phyloP scores from a whole-genome alignment of 2,888 invertebrate genomes.

The Anticlea derivata region DNA sequence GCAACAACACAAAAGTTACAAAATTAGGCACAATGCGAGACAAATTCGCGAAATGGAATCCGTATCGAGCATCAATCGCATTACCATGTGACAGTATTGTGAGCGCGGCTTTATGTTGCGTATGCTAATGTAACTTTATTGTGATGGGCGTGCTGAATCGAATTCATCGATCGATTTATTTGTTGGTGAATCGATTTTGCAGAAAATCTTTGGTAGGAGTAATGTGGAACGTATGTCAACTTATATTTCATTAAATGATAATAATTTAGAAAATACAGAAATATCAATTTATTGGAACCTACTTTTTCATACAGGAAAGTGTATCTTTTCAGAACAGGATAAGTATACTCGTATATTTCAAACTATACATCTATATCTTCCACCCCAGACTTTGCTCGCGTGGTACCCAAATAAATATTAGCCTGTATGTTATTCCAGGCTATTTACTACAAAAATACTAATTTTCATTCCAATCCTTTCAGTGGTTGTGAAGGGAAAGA shows the following conservation, averaged over 20 bases:
- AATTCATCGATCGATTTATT: constrained; percentile 46
- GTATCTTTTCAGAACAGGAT: too few relatives aligned
- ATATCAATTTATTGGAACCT: too few relatives aligned
- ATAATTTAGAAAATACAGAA: not conserved
- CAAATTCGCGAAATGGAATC: constrained; percentile 71
- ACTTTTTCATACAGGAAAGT: too few relatives aligned
- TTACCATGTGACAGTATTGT: constrained; percentile 63
- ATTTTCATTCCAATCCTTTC: too few relatives aligned
- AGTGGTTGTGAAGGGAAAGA: too few relatives aligned
- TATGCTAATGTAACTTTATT: constrained; percentile 62
- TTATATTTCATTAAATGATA: constrained; percentile 10
- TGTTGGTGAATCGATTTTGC: constrained; percentile 50
- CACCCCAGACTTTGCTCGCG: too few relatives aligned
- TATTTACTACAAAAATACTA: too few relatives aligned
- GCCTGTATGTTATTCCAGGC: too few relatives aligned
- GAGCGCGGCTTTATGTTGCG: constrained; percentile 41
- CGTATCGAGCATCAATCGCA: constrained; percentile 63
- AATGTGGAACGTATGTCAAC: constrained; percentile 34
- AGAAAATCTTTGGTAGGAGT: constrained; percentile 47
- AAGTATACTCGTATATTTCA: too few relatives aligned
- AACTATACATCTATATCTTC: too few relatives aligned
- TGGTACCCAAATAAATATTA: too few relatives aligned
- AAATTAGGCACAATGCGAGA: constrained; percentile 65
- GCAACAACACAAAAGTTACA: constrained; percentile 43
- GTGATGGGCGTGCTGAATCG: constrained; percentile 51